Evolutionary conservation across 2,888 invertebrate species (phyloP), one percentile per base, ranked within the genome.

Genomic region (Phasia obesa): DNA sequence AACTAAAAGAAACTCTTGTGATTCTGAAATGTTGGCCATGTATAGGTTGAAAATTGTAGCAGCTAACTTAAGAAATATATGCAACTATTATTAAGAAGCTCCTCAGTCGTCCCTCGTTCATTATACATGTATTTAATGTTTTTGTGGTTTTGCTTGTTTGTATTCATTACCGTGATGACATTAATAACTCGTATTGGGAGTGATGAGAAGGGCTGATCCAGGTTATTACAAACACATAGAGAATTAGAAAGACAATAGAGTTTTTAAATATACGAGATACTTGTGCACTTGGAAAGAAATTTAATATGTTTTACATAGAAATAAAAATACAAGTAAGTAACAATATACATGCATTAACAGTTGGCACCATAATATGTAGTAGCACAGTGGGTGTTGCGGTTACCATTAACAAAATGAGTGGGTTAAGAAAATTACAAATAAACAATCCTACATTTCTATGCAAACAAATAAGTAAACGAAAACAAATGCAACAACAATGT

Each of bases 301-400:
- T 44, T 47, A 64, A 67, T 42, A 67, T 17, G 23, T 35, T 57
- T 57, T 11, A 21, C 2, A 17, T 31, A 1, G 4, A 15, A 38
- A 31, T 11, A 17, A 19, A 47, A 15, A 35, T 13, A 25, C 13
- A 69, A 11, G 35, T 65, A 69, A 11, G 35, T 65, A 42, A 42
- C 27, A 42, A 42, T 15, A 38, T 21, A 62, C 38, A 23, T 23
- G n/a, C 31, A 59, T 21, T 15, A 7, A 47, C 25, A 73, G 42
- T 11, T 55, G 47, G 55, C 55, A 74, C 47, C 55, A 64, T 23
- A 71, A 55, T 55, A n/a, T n/a, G n/a, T n/a, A 55, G 44, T 57
- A 38, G 25, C 60, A 60, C 65, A 62, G 67, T 60, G 67, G 60
- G 73, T 79, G 67, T 73, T 73, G 79, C 35, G 65, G 65, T 73